Evolutionary conservation across 2,113 vertebrate species (phyloP), one percentile per base, ranked within the genome.

Genomic region (Cephalopholis sonnerati): DNA sequence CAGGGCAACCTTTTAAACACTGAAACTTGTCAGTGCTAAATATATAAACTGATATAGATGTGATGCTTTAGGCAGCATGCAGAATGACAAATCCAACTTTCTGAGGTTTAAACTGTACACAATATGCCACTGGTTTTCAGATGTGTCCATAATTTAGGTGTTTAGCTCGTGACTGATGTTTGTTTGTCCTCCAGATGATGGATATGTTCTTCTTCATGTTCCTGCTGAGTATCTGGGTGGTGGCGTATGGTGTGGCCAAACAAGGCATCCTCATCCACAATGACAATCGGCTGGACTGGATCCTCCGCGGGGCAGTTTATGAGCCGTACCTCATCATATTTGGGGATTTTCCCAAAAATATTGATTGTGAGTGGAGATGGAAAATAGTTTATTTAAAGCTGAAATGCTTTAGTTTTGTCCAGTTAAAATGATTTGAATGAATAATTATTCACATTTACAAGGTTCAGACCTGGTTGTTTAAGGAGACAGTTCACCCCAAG

Each of bases 131-230:
- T 3, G n/a, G 20, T 51, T 5, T 25, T 17, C 36, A 72, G 3
- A n/a, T 82, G 22, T 15, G 7, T 71, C 17, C 17, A 11, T 1
- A 25, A 61, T 79, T 2, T 11, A 25, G 7, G 16, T n/a, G 51
- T 58, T 66, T 57, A 27, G 3, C 3, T 12, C 36, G 5, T 65
- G 50, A 65, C 29, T 55, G 25, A 46, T 73, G 6, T 29, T 0
- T 51, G 46, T 63, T 48, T 63, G 13, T 74, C 24, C 25, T 79
- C 50, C 94, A 99, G 98, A 97, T 99, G 96, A 98, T 95, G 95
- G 98, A 99, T 7, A 91, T 99, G 95, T 99, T 99, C 95, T 98
- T 99, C 95, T 99, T 99, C 92, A 96, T 99, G 94, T 99, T 99
- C 93, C 93, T 99, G 79, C 87, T 99, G 91, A 97, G 97, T 6